These are phyloP conservation scores for Caradrina kadenii DNA, from an alignment of 2,888 invertebrate species.

Conservation along the genomic window DNA sequence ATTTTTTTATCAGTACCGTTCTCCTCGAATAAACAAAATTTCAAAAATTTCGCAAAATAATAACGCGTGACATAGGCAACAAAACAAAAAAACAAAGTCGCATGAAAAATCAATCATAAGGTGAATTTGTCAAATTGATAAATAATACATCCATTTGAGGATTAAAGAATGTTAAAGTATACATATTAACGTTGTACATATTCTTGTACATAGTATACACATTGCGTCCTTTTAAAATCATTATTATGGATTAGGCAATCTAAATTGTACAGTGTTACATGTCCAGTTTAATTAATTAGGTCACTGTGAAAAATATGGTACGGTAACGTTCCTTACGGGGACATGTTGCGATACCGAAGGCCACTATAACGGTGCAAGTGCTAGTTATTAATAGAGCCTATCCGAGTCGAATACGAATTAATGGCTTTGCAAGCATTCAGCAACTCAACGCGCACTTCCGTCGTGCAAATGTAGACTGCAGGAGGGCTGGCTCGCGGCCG, in stretches of 20 bases:
- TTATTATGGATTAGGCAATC: conserved; percentile 18
- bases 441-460: conserved; percentile 76
- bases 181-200: background rate
- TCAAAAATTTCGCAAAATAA: too few relatives aligned
- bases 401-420: conserved; percentile 79
- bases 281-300: conserved; percentile 62
- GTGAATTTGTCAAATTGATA: too few relatives aligned
- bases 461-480: conserved; percentile 65
- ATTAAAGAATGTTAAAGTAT: too few relatives aligned
- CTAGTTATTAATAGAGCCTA: conserved; percentile 69
- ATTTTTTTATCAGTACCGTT: too few relatives aligned
- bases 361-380: conserved; percentile 74
- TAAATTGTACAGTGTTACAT: conserved; percentile 43
- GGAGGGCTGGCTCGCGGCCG: conserved; percentile 72
- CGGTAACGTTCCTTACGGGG: conserved; percentile 68
- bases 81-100: too few relatives aligned
- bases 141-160: too few relatives aligned
- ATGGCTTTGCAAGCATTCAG: conserved; percentile 69
- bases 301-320: conserved; percentile 65
- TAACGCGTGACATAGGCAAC: too few relatives aligned
- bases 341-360: conserved; percentile 74
- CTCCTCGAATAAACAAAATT: too few relatives aligned
- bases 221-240: conserved; percentile 2
- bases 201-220: too few relatives aligned
- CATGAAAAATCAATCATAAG: too few relatives aligned